These are phyloP conservation scores for Pollenia amentaria DNA, from an alignment of 2,888 invertebrate species.

Conservation along the genomic window DNA sequence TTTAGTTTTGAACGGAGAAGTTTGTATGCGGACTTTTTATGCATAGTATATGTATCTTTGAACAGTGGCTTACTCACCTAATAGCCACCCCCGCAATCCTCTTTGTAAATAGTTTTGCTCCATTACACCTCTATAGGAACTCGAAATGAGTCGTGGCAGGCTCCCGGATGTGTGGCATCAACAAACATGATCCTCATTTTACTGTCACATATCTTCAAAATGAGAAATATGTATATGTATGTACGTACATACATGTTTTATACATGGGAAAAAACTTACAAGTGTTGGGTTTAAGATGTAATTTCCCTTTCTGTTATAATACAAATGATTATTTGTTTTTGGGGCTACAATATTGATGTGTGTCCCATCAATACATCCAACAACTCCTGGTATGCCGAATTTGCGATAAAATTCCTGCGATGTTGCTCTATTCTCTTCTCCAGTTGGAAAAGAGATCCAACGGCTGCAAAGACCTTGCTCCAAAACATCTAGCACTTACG, in stretches of 20 bases:
- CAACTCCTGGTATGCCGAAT: no score
- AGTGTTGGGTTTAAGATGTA: not conserved
- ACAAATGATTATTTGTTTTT: not conserved
- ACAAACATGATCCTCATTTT: constrained; percentile 1
- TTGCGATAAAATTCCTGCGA: no score
- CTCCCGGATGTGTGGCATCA: no score
- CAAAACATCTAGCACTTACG: no score
- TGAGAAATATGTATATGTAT: no score
- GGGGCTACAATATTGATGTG: not conserved
- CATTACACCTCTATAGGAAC: not conserved
- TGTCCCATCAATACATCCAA: no score
- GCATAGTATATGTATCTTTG: not conserved
- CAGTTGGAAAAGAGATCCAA: no score
- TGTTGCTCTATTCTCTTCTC: no score
- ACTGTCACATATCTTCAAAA: constrained; percentile 9
- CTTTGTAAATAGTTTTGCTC: not conserved
- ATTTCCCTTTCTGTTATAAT: constrained; percentile 7
- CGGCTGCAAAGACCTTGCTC: no score
- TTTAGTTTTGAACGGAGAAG: no score
- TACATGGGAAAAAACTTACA: constrained; percentile 11
- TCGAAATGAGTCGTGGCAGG: constrained; percentile 4
- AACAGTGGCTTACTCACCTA: not conserved
- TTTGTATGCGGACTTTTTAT: not conserved
- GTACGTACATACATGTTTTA: no score
- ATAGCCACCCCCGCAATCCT: not conserved